Base-by-base conservation (phyloP, 53 echinoderm and acorn worm species). In the Zoroaster sp. region DNA sequence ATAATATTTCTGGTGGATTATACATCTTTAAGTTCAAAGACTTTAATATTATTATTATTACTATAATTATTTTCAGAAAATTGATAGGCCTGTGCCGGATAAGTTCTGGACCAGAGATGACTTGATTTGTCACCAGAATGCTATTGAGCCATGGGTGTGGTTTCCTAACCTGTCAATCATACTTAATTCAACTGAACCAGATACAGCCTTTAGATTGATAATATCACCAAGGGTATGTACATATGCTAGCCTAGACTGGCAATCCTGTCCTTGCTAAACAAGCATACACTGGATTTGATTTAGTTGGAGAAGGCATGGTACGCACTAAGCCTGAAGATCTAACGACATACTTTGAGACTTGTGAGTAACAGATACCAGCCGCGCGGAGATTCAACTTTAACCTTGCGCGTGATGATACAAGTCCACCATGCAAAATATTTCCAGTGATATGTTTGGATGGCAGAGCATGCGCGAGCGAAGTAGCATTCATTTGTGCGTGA, bases 81-180 rank as follows among this genome's bases (percentile, higher is more conserved):
- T 89, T 49, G 65, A 32, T 4, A 3, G 66, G 28, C 33, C 83
- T 5, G 72, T 94, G 4, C 93, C 94, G 2, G 69, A 65, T 1
- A 55, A 86, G 1, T 97, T 97, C 82, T 97, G 95, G 95, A 46
- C 91, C 0, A 93, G 98, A 5, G 71, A 71, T 4, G 74, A 70
- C n/a, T 18, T 97, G 21, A 90, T 97, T 66, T 95, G 98, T 52
- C 77, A 93, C 71, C 73, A 70, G 67, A 77, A 54, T 36, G 20
- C 72, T 8, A 5, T 43, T 1, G 91, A 94, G 33, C 92, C 93
- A 35, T 95, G 87, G 88, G 72, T 92, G 39, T 89, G 75, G 79
- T 97, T 95, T 72, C 98, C 98, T 21, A 94, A 82, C 39, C 74
- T 97, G 52, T 89, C 91, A 44, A 90, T 97, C 49, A 66, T 90